A percentile compares a stretch with the other conserved stretches of the same genome.
phyloP scores from a whole-genome alignment of 2,888 invertebrate genomes.

The Kuschelorhynchus macadamiae region DNA sequence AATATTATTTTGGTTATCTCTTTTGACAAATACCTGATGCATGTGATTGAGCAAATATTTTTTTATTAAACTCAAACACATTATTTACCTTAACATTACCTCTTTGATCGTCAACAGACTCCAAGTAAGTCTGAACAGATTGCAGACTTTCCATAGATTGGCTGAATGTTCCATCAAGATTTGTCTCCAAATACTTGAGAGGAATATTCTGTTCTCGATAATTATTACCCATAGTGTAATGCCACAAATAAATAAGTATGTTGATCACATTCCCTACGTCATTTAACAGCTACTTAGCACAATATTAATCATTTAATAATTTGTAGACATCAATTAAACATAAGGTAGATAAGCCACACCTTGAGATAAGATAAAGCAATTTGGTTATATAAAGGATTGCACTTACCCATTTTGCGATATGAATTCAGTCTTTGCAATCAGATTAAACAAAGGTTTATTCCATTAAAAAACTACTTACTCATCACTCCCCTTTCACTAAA shows the following conservation, averaged over 20 bases:
- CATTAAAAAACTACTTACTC: slow-evolving; percentile 21
- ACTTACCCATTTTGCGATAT: slow-evolving; percentile 50
- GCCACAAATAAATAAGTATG: slow-evolving; percentile 4
- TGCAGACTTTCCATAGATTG: slow-evolving; percentile 57
- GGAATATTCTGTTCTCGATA: slow-evolving; percentile 27
- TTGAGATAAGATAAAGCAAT: slow-evolving; percentile 54
- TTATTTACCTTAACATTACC: no score
- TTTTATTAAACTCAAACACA: no score
- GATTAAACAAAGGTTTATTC: slow-evolving; percentile 27
- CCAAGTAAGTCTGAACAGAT: slow-evolving; percentile 57
- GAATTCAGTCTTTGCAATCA: slow-evolving; percentile 39
- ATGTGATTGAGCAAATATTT: no score
- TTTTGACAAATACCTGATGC: no score
- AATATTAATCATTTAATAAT: slow-evolving; percentile 32
- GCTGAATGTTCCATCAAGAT: slow-evolving; percentile 53
- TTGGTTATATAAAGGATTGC: slow-evolving; percentile 23
- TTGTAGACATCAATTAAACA: slow-evolving; percentile 23
- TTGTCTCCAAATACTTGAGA: slow-evolving; percentile 54
- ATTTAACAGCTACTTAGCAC: slow-evolving; percentile 22
- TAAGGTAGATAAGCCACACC: slow-evolving; percentile 53
- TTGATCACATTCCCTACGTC: slow-evolving; percentile 7
- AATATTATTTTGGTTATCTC: no score
- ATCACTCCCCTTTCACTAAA: slow-evolving; percentile 22
- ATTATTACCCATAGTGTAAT: slow-evolving; percentile 22
- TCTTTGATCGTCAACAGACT: slow-evolving; percentile 53